Evolutionary conservation across 2,797 vertebrate species (phyloP).

Genomic region (Neoniphon sammara): DNA sequence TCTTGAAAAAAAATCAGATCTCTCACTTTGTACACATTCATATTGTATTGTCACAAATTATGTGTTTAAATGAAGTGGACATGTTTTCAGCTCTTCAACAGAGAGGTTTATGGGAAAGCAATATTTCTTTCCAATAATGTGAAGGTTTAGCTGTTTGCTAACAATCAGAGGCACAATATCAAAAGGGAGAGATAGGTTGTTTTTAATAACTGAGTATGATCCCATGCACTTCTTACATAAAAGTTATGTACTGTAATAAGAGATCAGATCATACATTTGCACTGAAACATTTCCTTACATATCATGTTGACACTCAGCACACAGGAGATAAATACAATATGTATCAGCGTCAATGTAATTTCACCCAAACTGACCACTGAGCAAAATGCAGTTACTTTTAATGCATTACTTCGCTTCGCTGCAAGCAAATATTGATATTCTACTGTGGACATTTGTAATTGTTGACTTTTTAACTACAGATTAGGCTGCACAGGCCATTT

Average conservation of each 20-base stretch:
- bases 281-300: neutral
- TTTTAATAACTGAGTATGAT: conserved; percentile 4
- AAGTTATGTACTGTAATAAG: neutral
- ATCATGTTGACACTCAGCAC: neutral
- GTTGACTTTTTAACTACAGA: conserved; percentile 2
- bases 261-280: neutral
- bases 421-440: neutral
- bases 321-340: too few species aligned
- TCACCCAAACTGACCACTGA: neutral
- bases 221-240: conserved; percentile 26
- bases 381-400: neutral
- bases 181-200: neutral
- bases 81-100: neutral
- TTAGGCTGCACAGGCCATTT: neutral
- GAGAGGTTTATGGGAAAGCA: conserved; percentile 4
- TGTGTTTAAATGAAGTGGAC: conserved; percentile 6
- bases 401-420: neutral
- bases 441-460: conserved; percentile 4
- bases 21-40: neutral
- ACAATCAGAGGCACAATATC: neutral
- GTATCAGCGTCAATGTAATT: too few species aligned
- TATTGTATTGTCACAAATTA: neutral
- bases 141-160: neutral
- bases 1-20: neutral
- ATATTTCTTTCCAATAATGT: neutral